phyloP scores from a whole-genome alignment of 2,797 vertebrate species.

The Pyrocephalus nanus region DNA sequence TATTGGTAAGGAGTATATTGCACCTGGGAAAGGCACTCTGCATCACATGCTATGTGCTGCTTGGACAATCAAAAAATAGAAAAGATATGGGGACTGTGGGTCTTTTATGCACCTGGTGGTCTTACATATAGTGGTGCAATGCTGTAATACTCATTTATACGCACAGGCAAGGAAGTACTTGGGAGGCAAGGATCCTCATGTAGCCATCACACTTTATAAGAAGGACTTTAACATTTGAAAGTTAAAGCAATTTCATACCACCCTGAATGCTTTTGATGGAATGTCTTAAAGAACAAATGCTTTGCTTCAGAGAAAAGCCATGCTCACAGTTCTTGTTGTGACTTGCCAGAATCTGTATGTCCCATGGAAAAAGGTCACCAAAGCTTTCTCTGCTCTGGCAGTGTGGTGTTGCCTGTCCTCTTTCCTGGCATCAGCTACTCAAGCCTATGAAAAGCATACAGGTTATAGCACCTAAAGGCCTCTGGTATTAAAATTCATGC shows the following conservation, averaged over 20 bases:
- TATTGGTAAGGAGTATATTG: background rate
- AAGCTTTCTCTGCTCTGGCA: background rate
- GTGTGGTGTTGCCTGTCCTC: background rate
- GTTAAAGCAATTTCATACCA: background rate
- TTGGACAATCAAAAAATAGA: background rate
- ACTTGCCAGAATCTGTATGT: background rate
- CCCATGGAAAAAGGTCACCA: fast-evolving
- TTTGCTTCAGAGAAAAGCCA: background rate
- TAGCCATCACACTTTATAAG: background rate
- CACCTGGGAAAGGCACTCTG: background rate
- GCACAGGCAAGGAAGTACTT: background rate
- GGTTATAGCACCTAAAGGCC: background rate
- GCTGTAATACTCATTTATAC: background rate
- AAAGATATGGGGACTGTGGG: fast-evolving
- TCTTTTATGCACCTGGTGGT: background rate
- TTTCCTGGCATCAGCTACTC: background rate
- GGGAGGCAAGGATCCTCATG: background rate
- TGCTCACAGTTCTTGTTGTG: background rate
- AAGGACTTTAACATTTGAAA: background rate
- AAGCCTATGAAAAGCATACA: background rate
- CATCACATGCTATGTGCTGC: background rate
- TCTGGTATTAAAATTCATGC: background rate
- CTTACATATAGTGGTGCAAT: background rate
- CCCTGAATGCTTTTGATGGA: background rate
- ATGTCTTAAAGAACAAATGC: fast-evolving